A percentile compares a stretch with the other conserved stretches of the same genome.
Evolutionary conservation across 2,888 invertebrate genomes (phyloP).

Genomic region (Plagodis pulveraria): DNA sequence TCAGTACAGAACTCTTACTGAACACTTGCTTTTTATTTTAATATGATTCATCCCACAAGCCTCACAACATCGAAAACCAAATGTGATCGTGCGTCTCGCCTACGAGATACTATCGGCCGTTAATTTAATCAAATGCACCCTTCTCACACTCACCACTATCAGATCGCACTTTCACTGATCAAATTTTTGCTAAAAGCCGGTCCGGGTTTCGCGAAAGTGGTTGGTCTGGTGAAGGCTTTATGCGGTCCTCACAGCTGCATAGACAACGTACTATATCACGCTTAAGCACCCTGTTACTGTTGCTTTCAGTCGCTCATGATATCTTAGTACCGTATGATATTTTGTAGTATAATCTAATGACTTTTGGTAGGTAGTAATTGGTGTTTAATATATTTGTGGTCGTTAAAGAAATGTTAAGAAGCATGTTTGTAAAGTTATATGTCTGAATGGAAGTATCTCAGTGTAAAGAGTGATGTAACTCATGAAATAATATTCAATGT

Average conservation of each 20-base stretch:
- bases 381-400: too few relatives aligned
- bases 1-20: too few relatives aligned
- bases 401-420: too few relatives aligned
- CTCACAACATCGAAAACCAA: conserved; percentile 16
- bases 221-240: conserved; percentile 64
- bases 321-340: conserved; percentile 12
- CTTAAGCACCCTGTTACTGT: conserved; percentile 47
- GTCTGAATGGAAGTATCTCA: too few relatives aligned
- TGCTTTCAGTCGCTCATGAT: conserved; percentile 43
- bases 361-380: too few relatives aligned
- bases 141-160: conserved; percentile 53
- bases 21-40: not conserved
- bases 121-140: conserved; percentile 61
- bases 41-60: conserved; percentile 1
- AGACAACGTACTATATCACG: conserved; percentile 48
- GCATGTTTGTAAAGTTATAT: too few relatives aligned
- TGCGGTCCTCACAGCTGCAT: conserved; percentile 42
- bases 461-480: too few relatives aligned
- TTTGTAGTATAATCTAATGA: too few relatives aligned
- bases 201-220: conserved; percentile 80
- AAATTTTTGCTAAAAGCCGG: conserved; percentile 84
- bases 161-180: conserved; percentile 80
- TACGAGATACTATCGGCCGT: conserved; percentile 22
- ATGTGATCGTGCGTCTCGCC: conserved; percentile 18
- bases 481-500: too few relatives aligned